Base-by-base conservation (phyloP, 1,140 invertebrate species). In the Pinna nobilis region DNA sequence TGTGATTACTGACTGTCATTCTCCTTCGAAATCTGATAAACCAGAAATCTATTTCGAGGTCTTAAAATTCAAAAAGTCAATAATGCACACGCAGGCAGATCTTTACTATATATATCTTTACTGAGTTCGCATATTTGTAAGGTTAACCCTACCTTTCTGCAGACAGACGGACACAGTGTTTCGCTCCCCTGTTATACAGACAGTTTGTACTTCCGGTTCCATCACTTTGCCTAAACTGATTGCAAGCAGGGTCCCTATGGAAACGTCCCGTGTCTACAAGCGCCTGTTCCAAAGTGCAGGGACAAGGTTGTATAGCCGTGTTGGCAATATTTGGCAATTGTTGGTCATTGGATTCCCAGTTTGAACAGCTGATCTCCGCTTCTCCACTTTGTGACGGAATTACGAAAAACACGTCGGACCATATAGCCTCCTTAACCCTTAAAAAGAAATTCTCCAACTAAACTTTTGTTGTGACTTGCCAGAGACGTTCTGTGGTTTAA, bases 231-330 rank as follows among this genome's bases (percentile, higher is more conserved):
- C 11, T 4, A 15, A 39, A 37, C 18, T 23, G 47, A 11, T 66
- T 65, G 39, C 70, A 72, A 30, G 37, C 18, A 9, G 70, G 63
- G 33, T 72, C 70, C 1, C 51, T 39, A 47, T 66, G 63, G 50
- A 72, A 72, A 30, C 70, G 15, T 9, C 51, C 37, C 18, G 66
- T 59, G 33, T 72, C 70, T 7, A 72, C 13, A 9, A 53, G 28
- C 3, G 70, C 70, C 39, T 72, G 70, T 7, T 55, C 33, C 1
- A 72, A 23, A 35, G 50, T 65, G 32, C 70, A 72, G 0, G 70
- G 70, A 60, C 70, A 72, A 5, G 41, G 51, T 20, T 72, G 61
- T 11, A 60, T n/a, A 6, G 59, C 13, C 18, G 18, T 20, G 3
- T n/a, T 35, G 4, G 39, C 15, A 9, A 72, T 18, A 5, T n/a